Evolutionary conservation across 1,140 invertebrate genomes (phyloP), one percentile per base, ranked within the genome.

Genomic region (Thalassaphorura encarpata): DNA sequence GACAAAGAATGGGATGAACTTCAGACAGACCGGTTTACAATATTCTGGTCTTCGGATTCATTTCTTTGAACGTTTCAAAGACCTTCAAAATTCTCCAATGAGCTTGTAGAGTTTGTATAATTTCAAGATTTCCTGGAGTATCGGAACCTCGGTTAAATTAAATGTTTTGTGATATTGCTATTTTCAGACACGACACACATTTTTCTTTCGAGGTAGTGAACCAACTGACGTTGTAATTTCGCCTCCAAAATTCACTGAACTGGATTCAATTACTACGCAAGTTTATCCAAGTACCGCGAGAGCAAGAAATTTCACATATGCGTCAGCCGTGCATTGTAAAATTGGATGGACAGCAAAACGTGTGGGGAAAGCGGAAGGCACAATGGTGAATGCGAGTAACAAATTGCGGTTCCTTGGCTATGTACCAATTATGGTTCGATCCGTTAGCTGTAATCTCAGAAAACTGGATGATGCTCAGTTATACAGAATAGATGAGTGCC

Each of bases 371-470:
- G 91, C 86, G 0, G 96, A 97, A 75, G 95, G 89, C 2, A 85
- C 93, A 60, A 78, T 88, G 8, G 87, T 87, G 70, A 89, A 94
- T 64, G 84, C 84, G 19, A 83, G 92, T 76, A 89, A 94, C 62
- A 86, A 87, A 1, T 78, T 89, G 49, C 89, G 92, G 73, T 93
- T 87, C 1, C 83, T 98, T 67, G 94, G 94, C 52, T 96, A 97
- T 79, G 97, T 99, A 72, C 96, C 96, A 1, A 97, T 99, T 66
- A 99, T 99, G 96, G 78, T 99, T 53, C 75, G 94, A 66, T 98
- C 94, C 0, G 91, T 90, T 2, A 97, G 96, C 72, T 99, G 96
- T 69, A 72, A 96, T 43, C 74, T 99, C 1, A 90, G 81, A 68
- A 87, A 87, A 57, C 75, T 97, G 2, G 47, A 16, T 43, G 93